Evolutionary conservation across 2,888 invertebrate species (phyloP).

Genomic region (Dastarcus helophoroides): DNA sequence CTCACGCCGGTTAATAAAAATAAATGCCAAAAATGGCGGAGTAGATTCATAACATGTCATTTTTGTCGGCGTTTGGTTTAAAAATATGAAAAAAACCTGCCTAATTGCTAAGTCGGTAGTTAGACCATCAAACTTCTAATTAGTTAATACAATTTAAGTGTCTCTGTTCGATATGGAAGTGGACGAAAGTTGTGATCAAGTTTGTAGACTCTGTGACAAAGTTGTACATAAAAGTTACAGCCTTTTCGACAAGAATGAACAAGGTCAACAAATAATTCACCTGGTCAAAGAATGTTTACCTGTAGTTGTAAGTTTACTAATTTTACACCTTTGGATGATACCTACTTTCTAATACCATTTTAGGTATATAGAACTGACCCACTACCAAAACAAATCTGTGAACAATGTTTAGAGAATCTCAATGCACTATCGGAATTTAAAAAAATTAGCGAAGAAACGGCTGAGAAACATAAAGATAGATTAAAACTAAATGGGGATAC

Average conservation of each 20-base stretch:
- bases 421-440: conserved; percentile 26
- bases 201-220: conserved; percentile 34
- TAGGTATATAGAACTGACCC: conserved; percentile 36
- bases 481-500: conserved; percentile 17
- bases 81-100: conserved; percentile 14
- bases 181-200: conserved; percentile 19
- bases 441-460: conserved; percentile 25
- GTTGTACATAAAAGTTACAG: conserved; percentile 20
- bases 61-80: conserved; percentile 26
- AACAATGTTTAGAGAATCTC: conserved; percentile 28
- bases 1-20: conserved; percentile 10
- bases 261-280: conserved; percentile 32
- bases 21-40: conserved; percentile 25
- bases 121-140: too few relatives aligned
- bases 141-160: conserved; percentile 6
- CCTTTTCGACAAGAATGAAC: conserved; percentile 33
- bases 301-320: conserved; percentile 29
- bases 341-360: conserved; percentile 14
- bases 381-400: conserved; percentile 33
- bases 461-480: conserved; percentile 25
- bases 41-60: conserved; percentile 21
- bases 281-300: conserved; percentile 34
- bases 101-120: conserved; percentile 7
- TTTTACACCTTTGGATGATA: conserved; percentile 8
- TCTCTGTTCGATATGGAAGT: conserved; percentile 16